Base-by-base conservation (phyloP, 1,140 invertebrate genomes). In the Drosophila nigrodunni region DNA sequence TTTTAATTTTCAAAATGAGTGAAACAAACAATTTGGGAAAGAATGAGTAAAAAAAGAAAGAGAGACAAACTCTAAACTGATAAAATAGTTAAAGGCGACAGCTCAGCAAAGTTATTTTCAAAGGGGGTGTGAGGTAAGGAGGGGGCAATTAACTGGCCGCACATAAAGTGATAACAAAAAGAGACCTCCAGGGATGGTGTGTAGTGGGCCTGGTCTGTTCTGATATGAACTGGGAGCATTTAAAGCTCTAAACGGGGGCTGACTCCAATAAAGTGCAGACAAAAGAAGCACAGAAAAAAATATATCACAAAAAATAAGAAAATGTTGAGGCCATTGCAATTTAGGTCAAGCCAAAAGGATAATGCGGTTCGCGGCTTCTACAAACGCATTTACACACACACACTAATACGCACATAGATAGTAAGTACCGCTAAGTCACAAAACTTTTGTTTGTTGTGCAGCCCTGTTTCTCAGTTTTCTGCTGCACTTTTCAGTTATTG, bases 271-370 rank as follows among this genome's bases (percentile, higher is more conserved):
- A 80, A 80, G 67, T 85, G 80, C 52, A 37, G 52, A 85, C 82
- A 78, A 79, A 83, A 67, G 68, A 70, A 34, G 59, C 44, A 64
- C 66, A 66, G 61, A 74, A 78, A 69, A 46, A 52, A 55, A 30
- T 30, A 30, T 30, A 30, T 30, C 65, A 46, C 52, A 54, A 55
- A 57, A 57, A 39, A 65, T 52, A 65, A 65, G 18, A 55, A 21
- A 57, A 49, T 34, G 49, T 52, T 61, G 54, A 67, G 73, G 64
- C 67, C 79, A 78, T 62, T 78, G 66, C 67, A 74, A 87, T 87
- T 88, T 82, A 71, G 82, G 83, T 87, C 82, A 87, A 87, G 77
- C 79, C 79, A 71, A 82, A 71, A 74, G 74, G 73, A 88, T 87
- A 80, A 80, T 88, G 73, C 70, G 73, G 67, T 77, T 82, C 67